Evolutionary conservation across 1,140 invertebrate genomes (phyloP).

Genomic region (Macrocentrus cingulum): DNA sequence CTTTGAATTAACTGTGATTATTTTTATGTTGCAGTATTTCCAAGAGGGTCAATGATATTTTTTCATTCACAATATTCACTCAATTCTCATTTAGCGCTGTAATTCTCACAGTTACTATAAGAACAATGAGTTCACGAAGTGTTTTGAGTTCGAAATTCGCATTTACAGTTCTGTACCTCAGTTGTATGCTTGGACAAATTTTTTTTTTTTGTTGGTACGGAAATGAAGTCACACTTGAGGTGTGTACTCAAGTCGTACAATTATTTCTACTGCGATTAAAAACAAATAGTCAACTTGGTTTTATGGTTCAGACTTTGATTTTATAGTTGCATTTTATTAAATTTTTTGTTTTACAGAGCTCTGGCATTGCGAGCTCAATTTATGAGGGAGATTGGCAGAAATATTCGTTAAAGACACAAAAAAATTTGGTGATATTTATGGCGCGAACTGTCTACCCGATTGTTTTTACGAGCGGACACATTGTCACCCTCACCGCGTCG

Average conservation of each 20-base stretch:
- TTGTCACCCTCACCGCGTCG: neutral
- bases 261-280: neutral
- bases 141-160: conserved; percentile 22
- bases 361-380: neutral
- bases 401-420: neutral
- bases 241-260: neutral
- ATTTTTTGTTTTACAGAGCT: neutral
- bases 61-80: too few relatives aligned
- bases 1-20: conserved; percentile 12
- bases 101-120: conserved; percentile 28
- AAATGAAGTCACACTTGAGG: conserved; percentile 22
- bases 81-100: conserved; percentile 27
- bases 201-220: conserved; percentile 34
- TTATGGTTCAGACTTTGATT: neutral
- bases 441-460: neutral
- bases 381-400: neutral
- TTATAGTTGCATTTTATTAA: neutral
- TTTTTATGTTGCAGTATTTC: too few relatives aligned
- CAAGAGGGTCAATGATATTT: too few relatives aligned
- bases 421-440: neutral
- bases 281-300: neutral
- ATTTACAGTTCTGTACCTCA: conserved; percentile 22
- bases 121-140: conserved; percentile 24
- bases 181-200: conserved; percentile 27
- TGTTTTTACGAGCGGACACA: neutral